Evolutionary conservation across 2,113 vertebrate genomes (phyloP).

Genomic region (Malaclemys terrapin): DNA sequence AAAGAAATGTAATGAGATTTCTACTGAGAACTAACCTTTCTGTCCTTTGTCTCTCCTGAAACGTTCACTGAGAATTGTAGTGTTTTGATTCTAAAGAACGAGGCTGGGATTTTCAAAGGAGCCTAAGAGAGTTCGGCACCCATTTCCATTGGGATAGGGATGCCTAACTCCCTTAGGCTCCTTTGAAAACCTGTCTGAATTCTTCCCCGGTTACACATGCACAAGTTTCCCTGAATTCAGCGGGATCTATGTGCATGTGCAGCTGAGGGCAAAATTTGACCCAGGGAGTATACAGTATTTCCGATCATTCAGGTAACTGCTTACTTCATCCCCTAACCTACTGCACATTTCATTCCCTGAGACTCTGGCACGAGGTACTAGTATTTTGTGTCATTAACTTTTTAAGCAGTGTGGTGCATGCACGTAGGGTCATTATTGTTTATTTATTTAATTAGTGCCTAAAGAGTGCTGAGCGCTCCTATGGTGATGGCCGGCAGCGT

Average conservation of each 20-base stretch:
- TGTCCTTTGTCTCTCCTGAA: not conserved
- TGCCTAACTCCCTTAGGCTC: accelerated
- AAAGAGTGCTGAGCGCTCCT: not conserved
- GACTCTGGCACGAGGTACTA: not conserved
- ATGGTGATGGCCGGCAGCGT: not conserved
- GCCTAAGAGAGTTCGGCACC: not conserved
- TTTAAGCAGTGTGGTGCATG: not conserved
- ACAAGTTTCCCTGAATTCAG: not conserved
- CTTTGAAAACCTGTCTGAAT: not conserved
- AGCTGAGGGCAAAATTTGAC: not conserved
- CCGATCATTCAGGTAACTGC: not conserved
- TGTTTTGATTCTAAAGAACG: slow-evolving; percentile 31
- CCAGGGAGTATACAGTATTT: not conserved
- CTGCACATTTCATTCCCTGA: not conserved
- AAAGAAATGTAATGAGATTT: slow-evolving; percentile 55
- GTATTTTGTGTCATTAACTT: not conserved
- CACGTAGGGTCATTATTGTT: not conserved
- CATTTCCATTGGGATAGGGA: accelerated
- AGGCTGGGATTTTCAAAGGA: not conserved
- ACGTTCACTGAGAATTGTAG: not conserved
- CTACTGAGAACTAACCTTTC: not conserved
- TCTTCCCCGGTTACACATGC: accelerated
- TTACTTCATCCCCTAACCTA: not conserved
- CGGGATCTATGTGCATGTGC: not conserved
- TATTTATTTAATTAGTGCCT: not conserved